These are phyloP conservation scores for Euwallacea similis DNA, from an alignment of 1,140 invertebrate genomes.

Conservation along the genomic window DNA sequence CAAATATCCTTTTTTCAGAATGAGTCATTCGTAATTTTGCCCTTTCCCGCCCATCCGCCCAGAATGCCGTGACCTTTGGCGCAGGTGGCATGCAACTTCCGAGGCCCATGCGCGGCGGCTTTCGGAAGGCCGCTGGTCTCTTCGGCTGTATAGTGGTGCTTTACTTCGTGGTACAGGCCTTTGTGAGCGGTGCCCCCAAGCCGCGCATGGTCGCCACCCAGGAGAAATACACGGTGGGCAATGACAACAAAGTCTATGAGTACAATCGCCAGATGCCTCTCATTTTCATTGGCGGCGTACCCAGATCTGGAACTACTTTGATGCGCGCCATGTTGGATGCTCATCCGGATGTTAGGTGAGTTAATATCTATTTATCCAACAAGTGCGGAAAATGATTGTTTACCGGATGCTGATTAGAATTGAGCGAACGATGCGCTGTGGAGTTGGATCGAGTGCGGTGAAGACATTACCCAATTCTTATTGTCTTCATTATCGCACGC, in stretches of 20 bases:
- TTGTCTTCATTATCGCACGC: too few relatives aligned
- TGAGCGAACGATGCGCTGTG: too few relatives aligned
- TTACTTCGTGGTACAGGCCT: slow-evolving; percentile 33
- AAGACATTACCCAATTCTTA: too few relatives aligned
- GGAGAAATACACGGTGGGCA: slow-evolving; percentile 63
- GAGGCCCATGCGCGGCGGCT: slow-evolving; percentile 34
- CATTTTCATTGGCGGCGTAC: slow-evolving; percentile 97
- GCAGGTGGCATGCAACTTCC: slow-evolving; percentile 29
- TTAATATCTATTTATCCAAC: background rate
- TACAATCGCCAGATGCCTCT: slow-evolving; percentile 88
- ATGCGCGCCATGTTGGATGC: slow-evolving; percentile 98
- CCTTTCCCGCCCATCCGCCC: too few relatives aligned
- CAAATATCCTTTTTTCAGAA: too few relatives aligned
- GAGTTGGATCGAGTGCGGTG: too few relatives aligned
- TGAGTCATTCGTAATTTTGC: too few relatives aligned
- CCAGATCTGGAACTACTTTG: slow-evolving; percentile 93
- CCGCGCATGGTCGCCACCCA: slow-evolving; percentile 43
- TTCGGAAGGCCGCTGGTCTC: slow-evolving; percentile 35
- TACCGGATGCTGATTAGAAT: too few relatives aligned
- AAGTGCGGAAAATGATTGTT: too few relatives aligned
- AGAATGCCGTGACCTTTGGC: slow-evolving; percentile 29
- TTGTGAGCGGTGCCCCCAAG: slow-evolving; percentile 23
- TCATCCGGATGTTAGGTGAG: slow-evolving; percentile 90
- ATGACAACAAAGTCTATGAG: slow-evolving; percentile 66
- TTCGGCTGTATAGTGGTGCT: slow-evolving; percentile 26